Evolutionary conservation across 64 coral and sea anemone species (phyloP).

Genomic region (Anthopleura sola): DNA sequence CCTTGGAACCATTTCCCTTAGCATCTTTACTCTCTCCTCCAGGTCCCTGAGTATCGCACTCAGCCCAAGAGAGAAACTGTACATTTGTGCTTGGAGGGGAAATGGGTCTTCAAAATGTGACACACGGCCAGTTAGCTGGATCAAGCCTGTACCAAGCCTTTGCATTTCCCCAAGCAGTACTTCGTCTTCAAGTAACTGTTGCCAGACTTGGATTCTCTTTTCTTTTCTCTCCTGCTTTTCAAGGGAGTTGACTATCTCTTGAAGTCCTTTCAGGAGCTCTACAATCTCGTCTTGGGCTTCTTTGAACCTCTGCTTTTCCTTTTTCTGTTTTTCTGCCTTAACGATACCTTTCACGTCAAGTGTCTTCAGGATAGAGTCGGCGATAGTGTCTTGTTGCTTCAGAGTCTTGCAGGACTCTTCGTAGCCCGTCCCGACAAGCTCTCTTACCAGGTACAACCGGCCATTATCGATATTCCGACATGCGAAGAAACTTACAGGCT

Average conservation of each 20-base stretch:
- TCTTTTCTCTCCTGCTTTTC: not conserved
- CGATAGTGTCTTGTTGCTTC: not conserved
- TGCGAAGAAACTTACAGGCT: too few species aligned
- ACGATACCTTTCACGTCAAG: not conserved
- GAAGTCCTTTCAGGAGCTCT: not conserved
- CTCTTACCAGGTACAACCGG: too few species aligned
- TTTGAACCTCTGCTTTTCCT: not conserved
- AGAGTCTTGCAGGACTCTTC: too few species aligned
- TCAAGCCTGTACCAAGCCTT: not conserved
- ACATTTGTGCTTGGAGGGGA: not conserved
- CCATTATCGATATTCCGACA: too few species aligned
- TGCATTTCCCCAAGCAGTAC: not conserved
- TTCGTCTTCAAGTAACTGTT: not conserved
- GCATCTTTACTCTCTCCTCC: not conserved
- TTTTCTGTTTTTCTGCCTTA: not conserved
- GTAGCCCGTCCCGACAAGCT: too few species aligned
- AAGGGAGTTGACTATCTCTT: not conserved
- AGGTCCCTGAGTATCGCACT: not conserved
- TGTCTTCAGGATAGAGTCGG: not conserved
- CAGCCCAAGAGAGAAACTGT: not conserved
- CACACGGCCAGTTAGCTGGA: not conserved
- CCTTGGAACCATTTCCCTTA: not conserved
- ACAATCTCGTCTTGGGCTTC: not conserved
- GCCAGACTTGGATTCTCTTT: not conserved
- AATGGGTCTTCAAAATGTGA: not conserved